Conservation (phyloP, 2,797 vertebrate species). For the Vultur gryphus region DNA sequence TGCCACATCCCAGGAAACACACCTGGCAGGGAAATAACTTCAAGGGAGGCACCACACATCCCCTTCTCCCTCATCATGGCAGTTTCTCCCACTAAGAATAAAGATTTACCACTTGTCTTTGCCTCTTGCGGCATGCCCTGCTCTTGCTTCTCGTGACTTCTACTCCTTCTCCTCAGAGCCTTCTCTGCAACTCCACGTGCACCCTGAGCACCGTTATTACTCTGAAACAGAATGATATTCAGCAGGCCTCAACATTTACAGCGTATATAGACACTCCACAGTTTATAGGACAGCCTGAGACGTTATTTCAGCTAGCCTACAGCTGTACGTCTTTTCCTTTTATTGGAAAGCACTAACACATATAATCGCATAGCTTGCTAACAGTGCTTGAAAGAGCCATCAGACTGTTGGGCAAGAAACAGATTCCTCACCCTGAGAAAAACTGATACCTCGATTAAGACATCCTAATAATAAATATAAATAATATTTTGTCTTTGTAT, state of each 20-base stretch:
- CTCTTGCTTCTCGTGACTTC: background rate
- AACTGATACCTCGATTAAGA: background rate
- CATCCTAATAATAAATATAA: background rate
- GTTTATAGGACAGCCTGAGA: background rate
- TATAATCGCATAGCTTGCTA: background rate
- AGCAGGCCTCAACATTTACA: background rate
- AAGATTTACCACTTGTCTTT: background rate
- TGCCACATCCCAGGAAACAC: background rate
- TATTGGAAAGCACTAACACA: background rate
- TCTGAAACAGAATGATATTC: background rate
- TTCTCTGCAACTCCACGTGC: fast-evolving
- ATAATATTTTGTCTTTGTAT: background rate
- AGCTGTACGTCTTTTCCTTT: background rate
- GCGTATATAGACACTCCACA: background rate
- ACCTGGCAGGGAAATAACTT: background rate
- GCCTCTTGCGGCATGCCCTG: background rate
- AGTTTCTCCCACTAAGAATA: background rate
- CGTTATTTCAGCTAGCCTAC: background rate
- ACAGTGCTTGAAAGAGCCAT: background rate
- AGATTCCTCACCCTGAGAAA: background rate
- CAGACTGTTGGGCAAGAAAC: background rate
- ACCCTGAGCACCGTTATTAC: fast-evolving
- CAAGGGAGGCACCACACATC: background rate
- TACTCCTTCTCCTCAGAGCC: background rate
- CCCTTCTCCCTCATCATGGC: background rate